Base-by-base conservation (phyloP, 2,797 vertebrate genomes). In the Microctenopoma stevenorrisi region DNA sequence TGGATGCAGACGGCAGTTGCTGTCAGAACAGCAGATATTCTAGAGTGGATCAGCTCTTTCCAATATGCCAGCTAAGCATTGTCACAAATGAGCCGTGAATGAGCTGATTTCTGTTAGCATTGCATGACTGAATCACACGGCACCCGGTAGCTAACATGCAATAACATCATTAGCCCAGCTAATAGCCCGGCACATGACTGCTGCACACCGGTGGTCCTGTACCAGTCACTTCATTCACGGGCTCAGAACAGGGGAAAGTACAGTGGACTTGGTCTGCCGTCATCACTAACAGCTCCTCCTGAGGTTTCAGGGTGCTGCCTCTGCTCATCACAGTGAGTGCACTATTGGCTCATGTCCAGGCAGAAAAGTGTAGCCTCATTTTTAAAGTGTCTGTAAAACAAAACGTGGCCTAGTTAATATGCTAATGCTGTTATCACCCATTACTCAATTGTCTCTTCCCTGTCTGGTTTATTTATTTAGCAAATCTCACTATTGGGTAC, bases 251-350 rank as follows among this genome's bases (percentile, higher is more conserved):
- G 15, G 28, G 28, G 33, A 22, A 51, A 35, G 38, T 35, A 14
- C 4, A 18, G 15, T 9, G 13, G 1, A 7, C 40, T 8, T 3
- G 2, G 44, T 30, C 59, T 12, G 26, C 73, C 70, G 78, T 65
- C 43, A 26, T 15, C 58, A 46, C 71, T 76, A 49, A 48, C 50
- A 54, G 47, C 68, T 76, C 75, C 82, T 86, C 76, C 58, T 49
- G 69, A 63, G 78, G 71, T 73, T 86, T 82, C 35, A 43, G 46
- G 74, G 59, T 64, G 66, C 84, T 67, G 79, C 68, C 59, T 57
- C 79, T 78, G 84, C 77, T 92, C 83, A 92, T 94, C 89, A 91
- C 63, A 55, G 57, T 66, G 79, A 92, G 85, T 90, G 86, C 68
- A 72, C 81, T 52, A 11, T 72, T 93, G 90, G 93, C 87, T 1